Conservation (phyloP, 2,888 invertebrate genomes). For the Tupiocoris notatus region DNA sequence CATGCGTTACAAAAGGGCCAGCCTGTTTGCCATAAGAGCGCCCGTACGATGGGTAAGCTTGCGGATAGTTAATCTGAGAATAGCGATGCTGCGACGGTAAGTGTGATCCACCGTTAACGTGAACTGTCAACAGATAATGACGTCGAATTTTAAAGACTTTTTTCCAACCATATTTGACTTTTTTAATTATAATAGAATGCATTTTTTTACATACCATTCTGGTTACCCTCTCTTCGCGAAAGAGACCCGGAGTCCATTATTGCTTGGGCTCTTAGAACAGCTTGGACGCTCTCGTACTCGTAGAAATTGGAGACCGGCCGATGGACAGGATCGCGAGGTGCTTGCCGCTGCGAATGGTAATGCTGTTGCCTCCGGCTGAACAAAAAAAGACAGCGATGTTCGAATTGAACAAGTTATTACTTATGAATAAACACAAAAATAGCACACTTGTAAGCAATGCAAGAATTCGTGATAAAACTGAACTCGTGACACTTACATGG, state of each 20-base stretch:
- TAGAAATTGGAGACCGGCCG: conserved; percentile 80
- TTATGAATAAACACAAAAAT: too few relatives aligned
- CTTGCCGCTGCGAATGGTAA: conserved; percentile 62
- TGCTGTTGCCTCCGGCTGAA: conserved; percentile 66
- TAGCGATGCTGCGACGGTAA: conserved; percentile 34
- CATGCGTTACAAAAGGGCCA: conserved; percentile 64
- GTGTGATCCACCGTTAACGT: conserved; percentile 29
- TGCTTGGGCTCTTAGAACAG: conserved; percentile 55
- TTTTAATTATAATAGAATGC: too few relatives aligned
- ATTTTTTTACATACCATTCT: too few relatives aligned
- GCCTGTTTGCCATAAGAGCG: conserved; percentile 45
- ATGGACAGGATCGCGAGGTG: conserved; percentile 59
- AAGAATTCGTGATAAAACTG: too few relatives aligned
- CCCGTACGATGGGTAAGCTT: conserved; percentile 44
- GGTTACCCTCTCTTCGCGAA: conserved; percentile 47
- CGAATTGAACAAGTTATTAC: too few relatives aligned
- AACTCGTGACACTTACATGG: too few relatives aligned
- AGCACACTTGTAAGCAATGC: too few relatives aligned
- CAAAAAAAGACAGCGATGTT: background rate
- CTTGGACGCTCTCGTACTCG: conserved; percentile 77
- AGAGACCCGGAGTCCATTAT: conserved; percentile 52
- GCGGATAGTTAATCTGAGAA: conserved; percentile 35
- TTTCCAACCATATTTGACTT: too few relatives aligned
- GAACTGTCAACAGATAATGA: too few relatives aligned
- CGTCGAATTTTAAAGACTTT: too few relatives aligned